These are phyloP conservation scores for Puntigrus tetrazona DNA, from an alignment of 2,113 vertebrate genomes.

Conservation along the genomic window DNA sequence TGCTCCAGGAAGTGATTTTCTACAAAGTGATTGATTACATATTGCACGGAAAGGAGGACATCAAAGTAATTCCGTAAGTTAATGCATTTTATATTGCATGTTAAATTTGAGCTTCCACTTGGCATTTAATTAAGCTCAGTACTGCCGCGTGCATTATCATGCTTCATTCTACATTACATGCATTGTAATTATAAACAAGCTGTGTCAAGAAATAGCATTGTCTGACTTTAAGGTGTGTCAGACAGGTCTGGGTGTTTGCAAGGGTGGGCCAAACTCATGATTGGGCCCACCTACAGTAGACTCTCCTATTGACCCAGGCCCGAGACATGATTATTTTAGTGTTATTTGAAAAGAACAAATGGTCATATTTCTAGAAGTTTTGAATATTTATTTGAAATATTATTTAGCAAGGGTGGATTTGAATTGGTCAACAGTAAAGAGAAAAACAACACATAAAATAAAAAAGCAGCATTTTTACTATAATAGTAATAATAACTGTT, in stretches of 20 bases:
- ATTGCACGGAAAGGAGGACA: slow-evolving; percentile 81
- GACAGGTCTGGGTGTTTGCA: neutral
- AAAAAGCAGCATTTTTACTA: too few relatives aligned
- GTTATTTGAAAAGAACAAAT: neutral
- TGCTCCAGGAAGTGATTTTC: slow-evolving; percentile 75
- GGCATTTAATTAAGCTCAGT: slow-evolving; percentile 28
- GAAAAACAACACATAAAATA: too few relatives aligned
- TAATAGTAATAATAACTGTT: too few relatives aligned
- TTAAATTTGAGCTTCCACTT: slow-evolving; percentile 15
- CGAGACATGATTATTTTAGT: neutral
- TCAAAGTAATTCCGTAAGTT: slow-evolving; percentile 83
- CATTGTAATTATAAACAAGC: neutral
- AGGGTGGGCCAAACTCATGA: neutral
- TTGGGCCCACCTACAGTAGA: neutral
- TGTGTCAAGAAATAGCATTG: slow-evolving; percentile 1
- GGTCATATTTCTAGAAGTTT: neutral
- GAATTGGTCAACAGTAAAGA: too few relatives aligned
- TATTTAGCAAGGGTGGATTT: too few relatives aligned
- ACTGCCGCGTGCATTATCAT: neutral
- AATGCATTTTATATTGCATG: slow-evolving; percentile 12
- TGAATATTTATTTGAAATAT: too few relatives aligned
- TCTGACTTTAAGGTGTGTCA: neutral
- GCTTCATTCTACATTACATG: too few relatives aligned
- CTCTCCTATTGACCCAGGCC: neutral
- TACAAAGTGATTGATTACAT: slow-evolving; percentile 83